A percentile compares a stretch with the other conserved stretches of the same genome.
Conservation (phyloP, 2,113 vertebrate genomes). For the Xiphophorus couchianus region DNA sequence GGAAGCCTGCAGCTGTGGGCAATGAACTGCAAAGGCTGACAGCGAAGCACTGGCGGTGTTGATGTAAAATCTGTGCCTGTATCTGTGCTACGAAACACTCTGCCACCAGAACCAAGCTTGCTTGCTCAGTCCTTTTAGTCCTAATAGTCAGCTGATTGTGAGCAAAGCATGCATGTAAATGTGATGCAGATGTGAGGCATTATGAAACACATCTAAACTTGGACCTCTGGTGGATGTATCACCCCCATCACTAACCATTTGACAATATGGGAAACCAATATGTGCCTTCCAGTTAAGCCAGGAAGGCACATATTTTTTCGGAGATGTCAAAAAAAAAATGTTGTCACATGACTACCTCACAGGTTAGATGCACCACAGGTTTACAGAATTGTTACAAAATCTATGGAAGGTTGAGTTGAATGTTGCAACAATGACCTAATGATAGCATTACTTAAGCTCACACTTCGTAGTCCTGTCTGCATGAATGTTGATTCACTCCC, state of each 20-base stretch:
- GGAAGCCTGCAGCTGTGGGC: conserved; percentile 46
- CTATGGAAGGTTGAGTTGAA: neutral
- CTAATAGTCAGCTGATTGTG: conserved; percentile 25
- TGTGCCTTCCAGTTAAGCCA: too few species aligned
- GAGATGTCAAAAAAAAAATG: too few species aligned
- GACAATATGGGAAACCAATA: too few species aligned
- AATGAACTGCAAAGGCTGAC: conserved; percentile 49
- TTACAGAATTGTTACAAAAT: too few species aligned
- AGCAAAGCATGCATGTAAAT: conserved; percentile 6
- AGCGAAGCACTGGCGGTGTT: conserved; percentile 38
- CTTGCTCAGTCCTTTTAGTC: conserved; percentile 33
- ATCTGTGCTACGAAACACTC: conserved; percentile 22
- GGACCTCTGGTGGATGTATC: neutral
- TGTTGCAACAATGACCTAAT: neutral
- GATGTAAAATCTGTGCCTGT: conserved; percentile 30
- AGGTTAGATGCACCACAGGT: too few species aligned
- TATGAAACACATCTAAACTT: neutral
- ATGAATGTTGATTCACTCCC: neutral
- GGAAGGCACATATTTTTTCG: neutral
- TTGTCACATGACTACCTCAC: too few species aligned
- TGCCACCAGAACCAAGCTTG: conserved; percentile 15
- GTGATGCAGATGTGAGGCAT: neutral
- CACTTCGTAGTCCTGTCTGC: neutral
- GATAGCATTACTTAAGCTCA: neutral
- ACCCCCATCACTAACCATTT: neutral